Base-by-base conservation (phyloP, 2,797 vertebrate genomes). In the Rallus crepitans region DNA sequence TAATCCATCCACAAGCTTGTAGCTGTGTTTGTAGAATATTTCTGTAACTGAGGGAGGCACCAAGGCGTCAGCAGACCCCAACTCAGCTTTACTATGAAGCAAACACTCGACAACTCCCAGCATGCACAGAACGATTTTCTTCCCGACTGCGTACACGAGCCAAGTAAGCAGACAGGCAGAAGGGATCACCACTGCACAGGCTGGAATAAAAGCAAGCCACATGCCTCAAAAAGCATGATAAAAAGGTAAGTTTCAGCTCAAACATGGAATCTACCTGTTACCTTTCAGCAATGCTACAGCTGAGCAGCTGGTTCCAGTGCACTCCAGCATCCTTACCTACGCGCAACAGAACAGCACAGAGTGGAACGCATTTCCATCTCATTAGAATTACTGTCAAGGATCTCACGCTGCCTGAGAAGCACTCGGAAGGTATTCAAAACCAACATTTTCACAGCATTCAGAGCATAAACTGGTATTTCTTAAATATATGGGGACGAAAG, bases 81-180 rank as follows among this genome's bases (percentile, higher is more conserved):
- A 9, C 17, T 73, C 40, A 27, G 35, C 40, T 64, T 24, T 15
- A 21, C 40, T 5, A 25, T 7, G 21, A 68, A 85, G 42, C 9
- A 1, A 93, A 65, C 0, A 0, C 15, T 2, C 11, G 25, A 50
- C 37, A 77, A 8, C 28, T 14, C 47, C 57, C 60, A 92, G 15
- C 16, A 59, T 7, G 13, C 4, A 23, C 63, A 47, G 31, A 55
- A 24, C 2, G 6, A 28, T 94, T 10, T 48, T 6, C 71, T 57
- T 78, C 79, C 39, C 6, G 2, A 50, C n/a, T 0, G 2, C 3
- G 1, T 0, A 21, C 21, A 4, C 0, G 9, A 71, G 59, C 25
- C 55, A 60, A 59, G 33, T 0, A 1, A 55, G 47, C 15, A 77
- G 8, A 9, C 17, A 33, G 42, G 15, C 47, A 84, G 47, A 24